These are phyloP conservation scores for Gopherus evgoodei DNA, from an alignment of 2,113 vertebrate species.

Conservation along the genomic window DNA sequence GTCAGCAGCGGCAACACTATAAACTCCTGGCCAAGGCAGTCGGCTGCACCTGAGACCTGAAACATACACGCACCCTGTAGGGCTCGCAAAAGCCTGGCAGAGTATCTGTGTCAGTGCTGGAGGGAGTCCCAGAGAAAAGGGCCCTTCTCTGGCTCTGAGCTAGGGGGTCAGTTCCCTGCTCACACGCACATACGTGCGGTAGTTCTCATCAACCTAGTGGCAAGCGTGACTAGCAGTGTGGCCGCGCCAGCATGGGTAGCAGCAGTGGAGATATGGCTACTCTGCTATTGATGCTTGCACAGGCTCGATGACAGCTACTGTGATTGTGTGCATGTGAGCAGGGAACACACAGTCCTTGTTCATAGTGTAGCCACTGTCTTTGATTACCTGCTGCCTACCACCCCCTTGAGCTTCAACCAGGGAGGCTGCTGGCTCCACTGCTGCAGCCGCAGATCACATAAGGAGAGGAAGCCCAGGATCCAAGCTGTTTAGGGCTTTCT, in stretches of 20 bases:
- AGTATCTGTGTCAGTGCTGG: not conserved
- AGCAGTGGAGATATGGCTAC: too few relatives aligned
- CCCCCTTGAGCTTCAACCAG: not conserved
- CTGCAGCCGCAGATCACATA: too few relatives aligned
- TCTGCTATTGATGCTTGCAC: too few relatives aligned
- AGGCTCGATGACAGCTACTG: too few relatives aligned
- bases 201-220: too few relatives aligned
- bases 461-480: not conserved
- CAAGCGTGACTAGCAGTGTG: too few relatives aligned
- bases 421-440: too few relatives aligned
- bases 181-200: not conserved
- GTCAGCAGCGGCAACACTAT: not conserved
- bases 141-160: not conserved
- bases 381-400: not conserved
- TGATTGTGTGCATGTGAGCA: too few relatives aligned
- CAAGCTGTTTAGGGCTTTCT: not conserved
- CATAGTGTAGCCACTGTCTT: too few relatives aligned
- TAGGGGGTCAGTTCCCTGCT: not conserved
- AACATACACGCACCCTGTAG: not conserved
- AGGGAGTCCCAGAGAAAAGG: not conserved
- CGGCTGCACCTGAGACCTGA: not conserved
- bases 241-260: too few relatives aligned
- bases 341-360: too few relatives aligned
- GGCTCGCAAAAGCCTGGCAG: too few relatives aligned
- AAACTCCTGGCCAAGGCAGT: not conserved